These are phyloP conservation scores for Gymnarchus niloticus DNA, from an alignment of 2,113 vertebrate species.

Conservation along the genomic window DNA sequence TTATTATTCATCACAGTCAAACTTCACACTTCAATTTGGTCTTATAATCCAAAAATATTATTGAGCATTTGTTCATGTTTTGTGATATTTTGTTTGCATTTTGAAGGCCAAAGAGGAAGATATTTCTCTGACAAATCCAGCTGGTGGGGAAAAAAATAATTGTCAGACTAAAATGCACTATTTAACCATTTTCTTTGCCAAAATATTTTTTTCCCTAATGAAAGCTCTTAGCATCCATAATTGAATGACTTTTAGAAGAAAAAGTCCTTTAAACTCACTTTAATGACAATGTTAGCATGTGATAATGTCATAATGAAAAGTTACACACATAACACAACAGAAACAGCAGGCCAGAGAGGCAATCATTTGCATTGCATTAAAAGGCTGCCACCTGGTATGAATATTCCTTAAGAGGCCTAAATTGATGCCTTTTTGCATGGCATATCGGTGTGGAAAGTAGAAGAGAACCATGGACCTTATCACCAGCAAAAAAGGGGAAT, in stretches of 20 bases:
- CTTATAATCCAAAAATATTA: neutral
- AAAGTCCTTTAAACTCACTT: neutral
- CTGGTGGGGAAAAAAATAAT: neutral
- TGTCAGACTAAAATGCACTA: neutral
- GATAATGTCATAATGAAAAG: neutral
- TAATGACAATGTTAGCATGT: neutral
- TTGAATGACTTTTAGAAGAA: constrained; percentile 5
- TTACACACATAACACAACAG: neutral
- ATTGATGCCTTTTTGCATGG: too few relatives aligned
- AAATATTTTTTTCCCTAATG: neutral
- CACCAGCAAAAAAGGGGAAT: neutral
- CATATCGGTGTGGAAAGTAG: neutral
- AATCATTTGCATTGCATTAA: neutral
- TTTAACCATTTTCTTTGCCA: neutral
- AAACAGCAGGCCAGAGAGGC: neutral
- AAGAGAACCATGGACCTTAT: neutral
- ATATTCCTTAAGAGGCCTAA: neutral
- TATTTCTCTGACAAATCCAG: neutral
- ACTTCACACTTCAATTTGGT: neutral
- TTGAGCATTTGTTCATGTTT: neutral
- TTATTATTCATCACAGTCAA: neutral
- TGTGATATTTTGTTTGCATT: too few relatives aligned
- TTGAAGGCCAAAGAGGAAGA: neutral
- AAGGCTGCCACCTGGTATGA: neutral
- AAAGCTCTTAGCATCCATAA: neutral